Conservation (phyloP, 37 sponge, comb jelly and placozoan genomes). For the Mnemiopsis leidyi region DNA sequence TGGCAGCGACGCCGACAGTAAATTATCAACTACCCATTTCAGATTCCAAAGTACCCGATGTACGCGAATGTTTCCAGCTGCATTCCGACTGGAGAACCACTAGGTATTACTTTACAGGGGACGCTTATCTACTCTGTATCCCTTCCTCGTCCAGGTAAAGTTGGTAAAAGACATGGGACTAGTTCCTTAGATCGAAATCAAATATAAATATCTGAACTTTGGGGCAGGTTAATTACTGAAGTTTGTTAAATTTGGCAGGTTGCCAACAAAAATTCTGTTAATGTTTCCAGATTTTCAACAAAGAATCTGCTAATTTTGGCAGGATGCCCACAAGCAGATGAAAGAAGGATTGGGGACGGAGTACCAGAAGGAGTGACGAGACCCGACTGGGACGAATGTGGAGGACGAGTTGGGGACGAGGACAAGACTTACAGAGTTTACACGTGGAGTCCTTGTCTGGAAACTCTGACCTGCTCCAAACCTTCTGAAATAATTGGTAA, state of each 20-base stretch:
- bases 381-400: constrained; percentile 37
- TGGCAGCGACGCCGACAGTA: too few species aligned
- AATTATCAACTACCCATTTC: neutral
- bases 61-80: neutral
- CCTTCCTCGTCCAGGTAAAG: neutral
- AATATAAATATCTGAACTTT: too few species aligned
- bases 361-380: neutral
- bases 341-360: constrained; percentile 1
- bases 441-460: neutral
- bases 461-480: neutral
- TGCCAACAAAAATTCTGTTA: neutral
- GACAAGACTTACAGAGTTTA: constrained; percentile 24
- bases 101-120: constrained; percentile 19
- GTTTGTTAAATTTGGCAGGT: neutral
- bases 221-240: too few species aligned
- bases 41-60: constrained; percentile 7
- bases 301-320: neutral
- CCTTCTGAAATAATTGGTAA: constrained; percentile 34
- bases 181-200: too few species aligned
- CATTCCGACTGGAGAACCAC: neutral
- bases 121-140: constrained; percentile 43
- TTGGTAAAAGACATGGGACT: too few species aligned
- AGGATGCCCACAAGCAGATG: constrained; percentile 57
- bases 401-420: neutral
- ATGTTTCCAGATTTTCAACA: neutral